Percentiles rank a stretch among this genome's conserved stretches.
These are phyloP conservation scores for Anguilla japonica DNA, from an alignment of 2,113 vertebrate genomes.

Conservation along the genomic window DNA sequence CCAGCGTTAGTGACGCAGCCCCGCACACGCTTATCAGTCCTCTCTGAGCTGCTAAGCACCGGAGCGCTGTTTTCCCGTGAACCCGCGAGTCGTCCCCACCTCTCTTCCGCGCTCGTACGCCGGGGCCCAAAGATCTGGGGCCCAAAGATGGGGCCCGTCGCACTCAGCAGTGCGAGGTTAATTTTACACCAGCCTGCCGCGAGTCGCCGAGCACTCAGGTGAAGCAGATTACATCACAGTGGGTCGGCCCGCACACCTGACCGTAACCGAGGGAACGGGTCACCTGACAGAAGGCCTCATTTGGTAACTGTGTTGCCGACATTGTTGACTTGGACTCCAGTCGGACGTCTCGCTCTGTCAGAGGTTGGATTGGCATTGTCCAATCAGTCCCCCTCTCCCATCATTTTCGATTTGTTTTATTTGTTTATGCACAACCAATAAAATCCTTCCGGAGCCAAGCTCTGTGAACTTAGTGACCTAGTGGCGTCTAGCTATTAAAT, in stretches of 20 bases:
- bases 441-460: too few relatives aligned
- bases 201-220: not conserved
- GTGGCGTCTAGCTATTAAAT: too few relatives aligned
- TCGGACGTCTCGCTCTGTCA: not conserved
- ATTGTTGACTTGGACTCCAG: not conserved
- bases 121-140: not conserved
- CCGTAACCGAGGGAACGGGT: not conserved
- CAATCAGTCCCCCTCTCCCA: too few relatives aligned
- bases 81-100: conserved; percentile 18
- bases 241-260: not conserved
- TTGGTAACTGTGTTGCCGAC: not conserved
- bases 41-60: not conserved
- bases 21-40: too few relatives aligned
- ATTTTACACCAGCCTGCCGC: conserved; percentile 27
- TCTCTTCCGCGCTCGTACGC: not conserved
- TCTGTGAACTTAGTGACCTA: too few relatives aligned
- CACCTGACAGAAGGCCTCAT: not conserved
- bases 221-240: conserved; percentile 20
- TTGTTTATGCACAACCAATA: too few relatives aligned
- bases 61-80: not conserved
- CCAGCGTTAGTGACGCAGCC: not conserved
- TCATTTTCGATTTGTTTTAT: too few relatives aligned
- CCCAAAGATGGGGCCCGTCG: not conserved
- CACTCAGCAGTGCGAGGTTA: conserved; percentile 17
- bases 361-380: too few relatives aligned